Percentiles rank a stretch among this genome's conserved stretches.
These are phyloP conservation scores for Camponotus floridanus DNA, from an alignment of 1,140 invertebrate genomes.

Conservation along the genomic window DNA sequence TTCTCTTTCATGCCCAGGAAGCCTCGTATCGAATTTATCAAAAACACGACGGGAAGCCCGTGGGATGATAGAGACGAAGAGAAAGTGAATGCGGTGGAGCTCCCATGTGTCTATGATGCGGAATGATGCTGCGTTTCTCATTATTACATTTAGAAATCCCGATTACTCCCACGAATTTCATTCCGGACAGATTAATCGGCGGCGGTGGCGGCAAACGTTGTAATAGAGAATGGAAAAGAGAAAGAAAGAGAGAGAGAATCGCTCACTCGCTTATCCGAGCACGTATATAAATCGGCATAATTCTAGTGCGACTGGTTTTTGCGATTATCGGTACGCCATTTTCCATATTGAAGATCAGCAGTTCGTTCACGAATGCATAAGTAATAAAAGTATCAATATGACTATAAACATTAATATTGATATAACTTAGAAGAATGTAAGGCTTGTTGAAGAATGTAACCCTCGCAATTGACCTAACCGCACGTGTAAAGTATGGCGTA, in stretches of 20 bases:
- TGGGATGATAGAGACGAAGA: constrained; percentile 69
- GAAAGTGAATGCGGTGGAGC: constrained; percentile 46
- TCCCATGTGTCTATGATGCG: constrained; percentile 7
- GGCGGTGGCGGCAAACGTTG: not conserved
- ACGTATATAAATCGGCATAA: constrained; percentile 31
- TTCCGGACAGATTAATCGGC: constrained; percentile 53
- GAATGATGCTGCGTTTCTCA: constrained; percentile 43
- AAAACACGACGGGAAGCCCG: constrained; percentile 78
- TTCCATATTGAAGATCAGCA: constrained; percentile 9
- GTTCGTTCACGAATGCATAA: not conserved
- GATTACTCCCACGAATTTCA: constrained; percentile 57
- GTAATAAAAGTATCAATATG: not conserved
- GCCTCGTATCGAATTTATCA: constrained; percentile 79
- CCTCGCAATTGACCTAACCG: constrained; percentile 49
- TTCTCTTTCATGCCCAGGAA: constrained; percentile 66
- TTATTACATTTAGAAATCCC: constrained; percentile 56
- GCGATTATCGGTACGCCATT: constrained; percentile 6
- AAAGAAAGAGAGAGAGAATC: not conserved
- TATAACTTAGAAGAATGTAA: constrained; percentile 36
- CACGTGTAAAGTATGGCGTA: constrained; percentile 34
- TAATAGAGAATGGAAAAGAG: not conserved
- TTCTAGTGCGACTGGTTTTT: constrained; percentile 26
- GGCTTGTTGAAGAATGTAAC: no score
- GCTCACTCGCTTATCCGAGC: not conserved
- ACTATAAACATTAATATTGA: not conserved